Base-by-base conservation (phyloP, 2,113 vertebrate species). In the Psittacula cyanocephala region DNA sequence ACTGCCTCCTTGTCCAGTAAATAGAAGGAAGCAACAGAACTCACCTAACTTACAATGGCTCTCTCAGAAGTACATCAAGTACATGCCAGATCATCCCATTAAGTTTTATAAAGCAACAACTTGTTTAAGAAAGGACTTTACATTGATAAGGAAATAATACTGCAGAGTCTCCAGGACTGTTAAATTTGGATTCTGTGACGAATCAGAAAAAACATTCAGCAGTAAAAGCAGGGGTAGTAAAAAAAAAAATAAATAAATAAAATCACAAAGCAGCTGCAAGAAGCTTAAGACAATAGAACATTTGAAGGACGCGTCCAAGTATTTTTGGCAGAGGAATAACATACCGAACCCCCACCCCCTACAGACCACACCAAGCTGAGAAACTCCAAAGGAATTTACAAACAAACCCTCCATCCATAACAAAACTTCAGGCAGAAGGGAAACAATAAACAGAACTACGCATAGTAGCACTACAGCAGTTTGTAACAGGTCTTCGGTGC, bases 381-480 rank as follows among this genome's bases (percentile, higher is more conserved):
- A 93, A 91, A 75, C 43, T 71, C 80, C 52, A 25, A 64, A 93
- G 65, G 44, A 88, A 84, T 94, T 88, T 71, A 81, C 69, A 94
- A 91, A 94, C 68, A 94, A 94, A 71, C 33, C 24, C 27, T 78
- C n/a, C 6, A 13, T 71, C 52, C 44, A 18, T 49, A 95, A 88
- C 70, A 79, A 91, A 92, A 84, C 55, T 69, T 81, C 28, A 81
- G n/a, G 63, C 41, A 96, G 81, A 93, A 79, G 62, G 17, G 81
- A 87, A 96, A 91, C n/a, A 84, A 75, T 55, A 81, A 88, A 60
- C 11, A 76, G 65, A 27, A 49, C 22, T 86, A 49, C 0, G 2
- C 28, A 5, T 22, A 67, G 41, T 13, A 93, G 53, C 65, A 43
- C 39, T 76, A 41, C 27, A 80, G n/a, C 0, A 1, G 59, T 57